Conservation (phyloP, 2,113 vertebrate species). For the Tor tambroides region DNA sequence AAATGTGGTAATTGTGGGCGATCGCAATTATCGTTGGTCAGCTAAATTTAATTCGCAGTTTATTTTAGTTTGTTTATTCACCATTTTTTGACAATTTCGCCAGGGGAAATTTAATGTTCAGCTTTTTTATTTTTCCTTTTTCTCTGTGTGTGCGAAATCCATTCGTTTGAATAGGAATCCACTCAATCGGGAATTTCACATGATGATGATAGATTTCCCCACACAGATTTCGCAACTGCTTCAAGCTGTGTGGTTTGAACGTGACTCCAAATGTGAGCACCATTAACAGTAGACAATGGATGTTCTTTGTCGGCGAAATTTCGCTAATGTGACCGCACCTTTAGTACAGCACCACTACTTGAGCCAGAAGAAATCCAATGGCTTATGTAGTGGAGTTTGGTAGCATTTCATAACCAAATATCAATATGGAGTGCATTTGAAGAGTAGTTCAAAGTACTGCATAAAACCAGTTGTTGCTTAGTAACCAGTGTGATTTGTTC, state of each 20-base stretch:
- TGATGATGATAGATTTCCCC: too few species aligned
- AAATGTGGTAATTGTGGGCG: too few species aligned
- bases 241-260: background rate
- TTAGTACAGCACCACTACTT: background rate
- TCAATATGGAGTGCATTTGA: slow-evolving; percentile 18
- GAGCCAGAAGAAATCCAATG: background rate
- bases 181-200: too few species aligned
- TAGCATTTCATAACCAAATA: slow-evolving; percentile 19
- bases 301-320: background rate
- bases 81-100: too few species aligned
- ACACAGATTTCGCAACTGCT: too few species aligned
- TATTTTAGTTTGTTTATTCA: too few species aligned
- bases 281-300: background rate
- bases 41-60: too few species aligned
- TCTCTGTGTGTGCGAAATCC: too few species aligned
- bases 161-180: too few species aligned
- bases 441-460: slow-evolving; percentile 36
- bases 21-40: too few species aligned
- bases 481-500: slow-evolving; percentile 69
- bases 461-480: slow-evolving; percentile 74
- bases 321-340: background rate
- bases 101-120: too few species aligned
- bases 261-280: background rate
- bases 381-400: slow-evolving; percentile 16
- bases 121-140: too few species aligned